Evolutionary conservation across 2,888 invertebrate species (phyloP).

Genomic region (Eristalinus aeneus): DNA sequence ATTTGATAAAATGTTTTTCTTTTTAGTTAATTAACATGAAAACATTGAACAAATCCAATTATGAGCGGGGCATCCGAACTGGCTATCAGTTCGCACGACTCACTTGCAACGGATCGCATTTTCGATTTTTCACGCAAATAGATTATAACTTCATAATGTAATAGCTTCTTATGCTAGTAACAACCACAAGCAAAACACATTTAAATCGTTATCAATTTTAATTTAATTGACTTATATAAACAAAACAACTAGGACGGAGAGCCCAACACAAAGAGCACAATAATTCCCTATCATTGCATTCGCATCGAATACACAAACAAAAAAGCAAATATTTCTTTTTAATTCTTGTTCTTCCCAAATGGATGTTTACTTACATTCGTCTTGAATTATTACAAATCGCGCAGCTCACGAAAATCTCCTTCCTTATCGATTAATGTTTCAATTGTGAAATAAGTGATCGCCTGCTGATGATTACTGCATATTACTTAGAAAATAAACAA

Average conservation of each 20-base stretch:
- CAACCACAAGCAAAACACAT: constrained; percentile 28
- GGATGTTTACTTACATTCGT: constrained; percentile 59
- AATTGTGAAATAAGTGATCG: constrained; percentile 9
- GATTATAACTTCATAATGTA: constrained; percentile 32
- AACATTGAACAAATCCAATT: not conserved
- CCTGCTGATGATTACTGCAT: constrained; percentile 12
- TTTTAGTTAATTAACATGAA: not conserved
- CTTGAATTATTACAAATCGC: constrained; percentile 21
- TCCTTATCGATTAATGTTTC: constrained; percentile 47
- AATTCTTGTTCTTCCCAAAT: not conserved
- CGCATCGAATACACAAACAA: not conserved
- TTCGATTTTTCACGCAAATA: not conserved
- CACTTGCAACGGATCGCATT: not conserved
- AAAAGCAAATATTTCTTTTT: constrained; percentile 5
- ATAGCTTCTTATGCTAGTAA: constrained; percentile 1
- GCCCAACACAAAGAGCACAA: constrained; percentile 3
- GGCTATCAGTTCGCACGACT: not conserved
- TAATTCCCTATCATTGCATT: not conserved
- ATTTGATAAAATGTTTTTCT: not conserved
- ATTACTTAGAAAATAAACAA: constrained; percentile 55
- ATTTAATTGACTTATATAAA: constrained; percentile 66
- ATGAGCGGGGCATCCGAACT: not conserved
- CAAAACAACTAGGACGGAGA: constrained; percentile 55
- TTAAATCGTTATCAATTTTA: constrained; percentile 52
- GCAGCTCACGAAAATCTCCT: constrained; percentile 10